Base-by-base conservation (phyloP, 2,113 vertebrate genomes). In the Rafetus swinhoei region DNA sequence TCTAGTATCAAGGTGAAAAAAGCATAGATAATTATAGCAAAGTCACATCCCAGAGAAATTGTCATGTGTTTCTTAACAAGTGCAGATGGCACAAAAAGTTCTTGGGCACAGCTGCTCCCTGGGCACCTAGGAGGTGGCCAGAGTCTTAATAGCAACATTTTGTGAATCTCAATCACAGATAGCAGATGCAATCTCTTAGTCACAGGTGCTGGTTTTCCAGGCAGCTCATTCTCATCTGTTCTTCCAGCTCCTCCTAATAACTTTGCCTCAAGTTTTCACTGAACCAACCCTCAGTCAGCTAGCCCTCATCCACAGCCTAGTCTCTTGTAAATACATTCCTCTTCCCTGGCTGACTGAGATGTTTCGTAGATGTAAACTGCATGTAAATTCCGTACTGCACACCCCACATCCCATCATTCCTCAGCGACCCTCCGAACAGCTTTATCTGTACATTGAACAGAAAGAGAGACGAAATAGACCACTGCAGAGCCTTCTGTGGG, bases 11-110 rank as follows among this genome's bases (percentile, higher is more conserved):
- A 91, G 86, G 88, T 8, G 35, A 85, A 88, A 95, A 85, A 94
- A 95, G 90, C 91, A 92, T 81, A 29, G 92, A 95, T 96, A 27
- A 1, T 95, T 95, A 95, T 0, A 95, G 91, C 13, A 2, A 95
- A 95, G 74, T 55, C 93, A 90, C 84, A 91, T 90, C 90, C 90
- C 90, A 96, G 95, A 95, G 94, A 77, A 96, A 90, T 88, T 95
- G 88, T 94, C 88, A 91, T 79, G 2, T 88, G 93, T 92, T 96
- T 96, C 93, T 93, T 93, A 95, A 85, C 69, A 86, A 92, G 84
- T 91, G 55, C 80, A 84, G 88, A 92, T 62, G 77, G 94, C 96
- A 95, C 85, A 94, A 96, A 76, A 96, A 80, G 72, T 72, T 93
- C 79, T 96, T 96, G 96, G 94, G 91, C 84, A 89, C 84, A 59